Evolutionary conservation across 2,797 vertebrate genomes (phyloP).

Genomic region (Mycteria americana): DNA sequence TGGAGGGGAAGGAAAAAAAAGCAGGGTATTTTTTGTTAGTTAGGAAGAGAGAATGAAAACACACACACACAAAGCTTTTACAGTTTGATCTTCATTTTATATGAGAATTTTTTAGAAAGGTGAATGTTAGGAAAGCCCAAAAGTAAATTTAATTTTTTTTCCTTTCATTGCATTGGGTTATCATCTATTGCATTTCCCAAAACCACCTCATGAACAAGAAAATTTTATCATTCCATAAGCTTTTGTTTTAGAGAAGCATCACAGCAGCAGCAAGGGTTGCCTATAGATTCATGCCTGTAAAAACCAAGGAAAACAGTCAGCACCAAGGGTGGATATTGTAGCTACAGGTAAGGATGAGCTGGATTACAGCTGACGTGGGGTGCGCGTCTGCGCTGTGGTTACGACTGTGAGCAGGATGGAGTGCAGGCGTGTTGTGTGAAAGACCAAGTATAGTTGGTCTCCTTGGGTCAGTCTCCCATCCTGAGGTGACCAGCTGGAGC

Average conservation of each 20-base stretch:
- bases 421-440: fast-evolving
- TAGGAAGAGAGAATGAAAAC: neutral
- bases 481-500: neutral
- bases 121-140: neutral
- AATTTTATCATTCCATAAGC: neutral
- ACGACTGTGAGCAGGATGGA: neutral
- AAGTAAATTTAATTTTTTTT: neutral
- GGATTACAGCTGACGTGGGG: neutral
- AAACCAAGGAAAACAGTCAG: neutral
- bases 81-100: neutral
- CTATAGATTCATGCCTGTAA: neutral
- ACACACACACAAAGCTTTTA: neutral
- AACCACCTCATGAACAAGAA: neutral
- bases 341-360: neutral
- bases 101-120: neutral
- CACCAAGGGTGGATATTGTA: neutral
- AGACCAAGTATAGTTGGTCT: neutral
- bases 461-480: neutral
- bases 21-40: neutral
- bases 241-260: neutral
- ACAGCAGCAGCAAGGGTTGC: neutral
- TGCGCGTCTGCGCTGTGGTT: fast-evolving
- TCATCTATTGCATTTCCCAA: neutral
- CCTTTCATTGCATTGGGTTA: neutral
- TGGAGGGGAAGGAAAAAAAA: neutral